These are phyloP conservation scores for Rambutsinella grinnellia DNA, from an alignment of 2,888 invertebrate genomes.

Conservation along the genomic window DNA sequence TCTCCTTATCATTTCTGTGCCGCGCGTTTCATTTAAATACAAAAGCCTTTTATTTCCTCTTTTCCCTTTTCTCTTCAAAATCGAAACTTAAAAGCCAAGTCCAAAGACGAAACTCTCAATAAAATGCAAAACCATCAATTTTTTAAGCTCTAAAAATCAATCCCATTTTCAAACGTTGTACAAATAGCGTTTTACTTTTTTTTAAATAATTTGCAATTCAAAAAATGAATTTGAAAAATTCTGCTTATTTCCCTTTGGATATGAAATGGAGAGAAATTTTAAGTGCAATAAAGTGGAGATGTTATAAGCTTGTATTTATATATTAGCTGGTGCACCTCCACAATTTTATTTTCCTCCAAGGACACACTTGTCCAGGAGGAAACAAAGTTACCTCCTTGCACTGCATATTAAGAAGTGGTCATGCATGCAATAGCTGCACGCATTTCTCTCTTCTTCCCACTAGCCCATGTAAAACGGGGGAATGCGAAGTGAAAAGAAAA, in stretches of 20 bases:
- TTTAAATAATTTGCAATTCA: too few species aligned
- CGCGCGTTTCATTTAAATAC: neutral
- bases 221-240: too few species aligned
- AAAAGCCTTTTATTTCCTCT: neutral
- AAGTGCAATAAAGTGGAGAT: too few species aligned
- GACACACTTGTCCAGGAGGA: neutral
- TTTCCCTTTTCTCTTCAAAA: neutral
- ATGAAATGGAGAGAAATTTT: too few species aligned
- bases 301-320: neutral
- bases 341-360: neutral
- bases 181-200: too few species aligned
- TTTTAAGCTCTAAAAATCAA: too few species aligned
- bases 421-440: slow-evolving; percentile 16
- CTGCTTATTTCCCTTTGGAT: too few species aligned
- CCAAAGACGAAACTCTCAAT: too few species aligned
- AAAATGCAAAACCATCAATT: too few species aligned
- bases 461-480: neutral
- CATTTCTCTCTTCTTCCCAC: slow-evolving; percentile 1
- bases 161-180: too few species aligned
- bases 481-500: neutral
- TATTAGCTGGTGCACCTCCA: neutral
- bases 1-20: neutral
- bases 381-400: neutral
- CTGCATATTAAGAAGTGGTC: neutral
- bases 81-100: too few species aligned